A percentile compares a stretch with the other conserved stretches of the same genome.
Evolutionary conservation across 2,113 vertebrate genomes (phyloP).

Genomic region (Oreocharis arfaki): DNA sequence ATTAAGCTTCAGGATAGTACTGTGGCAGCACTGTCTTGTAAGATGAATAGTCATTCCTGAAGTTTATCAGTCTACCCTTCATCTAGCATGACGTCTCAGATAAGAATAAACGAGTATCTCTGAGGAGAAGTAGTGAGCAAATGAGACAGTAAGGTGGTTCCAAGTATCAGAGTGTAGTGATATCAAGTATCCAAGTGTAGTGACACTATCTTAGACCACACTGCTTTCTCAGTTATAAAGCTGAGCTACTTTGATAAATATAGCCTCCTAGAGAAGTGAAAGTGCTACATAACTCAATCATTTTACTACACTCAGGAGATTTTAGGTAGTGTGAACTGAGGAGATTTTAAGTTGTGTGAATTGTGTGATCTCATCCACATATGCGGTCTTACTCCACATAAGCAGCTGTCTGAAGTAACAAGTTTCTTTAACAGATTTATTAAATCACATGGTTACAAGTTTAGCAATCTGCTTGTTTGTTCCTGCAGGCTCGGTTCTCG

Average conservation of each 20-base stretch:
- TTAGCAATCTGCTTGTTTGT: neutral
- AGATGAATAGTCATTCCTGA: neutral
- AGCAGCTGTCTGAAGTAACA: neutral
- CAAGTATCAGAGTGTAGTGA: neutral
- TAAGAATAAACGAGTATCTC: neutral
- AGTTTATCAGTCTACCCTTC: neutral
- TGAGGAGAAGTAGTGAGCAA: neutral
- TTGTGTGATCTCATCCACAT: neutral
- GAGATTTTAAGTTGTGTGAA: neutral
- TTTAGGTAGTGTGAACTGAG: neutral
- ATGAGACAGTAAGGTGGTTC: neutral
- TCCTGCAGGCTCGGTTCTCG: neutral
- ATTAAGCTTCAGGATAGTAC: neutral
- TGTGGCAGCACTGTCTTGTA: neutral
- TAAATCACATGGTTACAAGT: neutral
- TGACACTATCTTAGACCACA: neutral
- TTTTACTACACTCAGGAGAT: neutral
- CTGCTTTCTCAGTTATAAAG: neutral
- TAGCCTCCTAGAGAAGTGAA: neutral
- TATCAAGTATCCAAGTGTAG: no score
- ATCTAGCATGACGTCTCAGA: neutral
- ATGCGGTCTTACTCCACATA: neutral
- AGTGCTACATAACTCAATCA: neutral
- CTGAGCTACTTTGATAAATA: neutral
- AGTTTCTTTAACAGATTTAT: neutral